Percentiles rank a stretch among this genome's conserved stretches.
These are phyloP conservation scores for Cheiracanthium punctorium DNA, from an alignment of 2,888 invertebrate genomes.

Conservation along the genomic window DNA sequence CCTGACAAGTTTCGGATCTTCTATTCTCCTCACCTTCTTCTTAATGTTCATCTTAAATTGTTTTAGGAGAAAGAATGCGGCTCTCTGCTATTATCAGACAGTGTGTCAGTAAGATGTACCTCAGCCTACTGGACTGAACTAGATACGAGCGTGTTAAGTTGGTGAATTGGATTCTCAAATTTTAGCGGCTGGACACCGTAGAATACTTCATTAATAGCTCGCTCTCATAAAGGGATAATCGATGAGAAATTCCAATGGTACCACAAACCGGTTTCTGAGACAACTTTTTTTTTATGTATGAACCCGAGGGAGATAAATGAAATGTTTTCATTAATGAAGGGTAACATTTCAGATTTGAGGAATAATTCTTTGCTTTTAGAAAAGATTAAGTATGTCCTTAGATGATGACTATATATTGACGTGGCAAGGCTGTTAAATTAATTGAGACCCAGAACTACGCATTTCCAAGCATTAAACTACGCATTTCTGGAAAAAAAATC, in stretches of 20 bases:
- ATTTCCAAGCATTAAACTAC: too few species aligned
- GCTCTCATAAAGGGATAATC: neutral
- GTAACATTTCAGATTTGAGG: too few species aligned
- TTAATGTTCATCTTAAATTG: constrained; percentile 26
- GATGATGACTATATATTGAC: too few species aligned
- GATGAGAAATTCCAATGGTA: neutral
- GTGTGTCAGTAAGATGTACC: constrained; percentile 49
- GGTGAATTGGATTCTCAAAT: neutral
- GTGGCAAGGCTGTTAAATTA: too few species aligned
- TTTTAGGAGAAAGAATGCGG: constrained; percentile 48
- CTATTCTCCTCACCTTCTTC: constrained; percentile 21
- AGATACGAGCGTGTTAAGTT: neutral
- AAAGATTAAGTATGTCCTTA: too few species aligned
- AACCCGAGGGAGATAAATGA: too few species aligned
- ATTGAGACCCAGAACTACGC: too few species aligned
- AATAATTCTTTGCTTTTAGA: too few species aligned
- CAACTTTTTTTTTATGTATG: too few species aligned
- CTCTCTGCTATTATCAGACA: constrained; percentile 35
- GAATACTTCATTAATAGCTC: neutral
- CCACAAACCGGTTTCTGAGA: neutral
- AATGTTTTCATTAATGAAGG: too few species aligned
- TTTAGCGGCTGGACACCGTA: neutral
- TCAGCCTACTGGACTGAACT: neutral
- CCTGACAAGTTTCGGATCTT: constrained; percentile 40
- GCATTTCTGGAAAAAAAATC: too few species aligned